A percentile compares a stretch with the other conserved stretches of the same genome.
phyloP scores from a whole-genome alignment of 2,888 invertebrate species.

The Kuschelorhynchus macadamiae region DNA sequence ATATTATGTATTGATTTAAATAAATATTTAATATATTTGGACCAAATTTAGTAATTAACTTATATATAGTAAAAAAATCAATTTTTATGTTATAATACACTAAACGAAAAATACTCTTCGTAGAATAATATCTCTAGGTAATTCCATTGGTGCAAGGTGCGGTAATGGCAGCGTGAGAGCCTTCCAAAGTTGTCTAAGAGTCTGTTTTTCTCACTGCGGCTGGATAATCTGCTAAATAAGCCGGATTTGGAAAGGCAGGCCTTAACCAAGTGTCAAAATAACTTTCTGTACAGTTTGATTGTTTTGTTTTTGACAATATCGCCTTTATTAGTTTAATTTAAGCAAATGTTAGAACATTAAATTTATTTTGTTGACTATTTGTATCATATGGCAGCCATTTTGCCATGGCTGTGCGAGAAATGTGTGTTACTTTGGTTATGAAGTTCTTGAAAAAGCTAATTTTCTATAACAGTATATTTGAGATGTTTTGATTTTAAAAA shows the following conservation, averaged over 20 bases:
- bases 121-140: constrained; percentile 38
- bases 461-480: too few species aligned
- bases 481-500: too few species aligned
- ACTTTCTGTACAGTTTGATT: constrained; percentile 63
- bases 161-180: constrained; percentile 35
- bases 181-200: constrained; percentile 48
- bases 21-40: constrained; percentile 40
- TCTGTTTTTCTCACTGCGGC: constrained; percentile 12
- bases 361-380: constrained; percentile 66
- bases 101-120: constrained; percentile 36
- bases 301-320: constrained; percentile 61
- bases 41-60: constrained; percentile 49
- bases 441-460: constrained; percentile 62
- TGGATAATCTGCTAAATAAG: neutral
- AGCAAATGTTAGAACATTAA: constrained; percentile 63
- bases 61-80: constrained; percentile 44
- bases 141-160: constrained; percentile 39
- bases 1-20: too few species aligned
- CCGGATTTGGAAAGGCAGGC: neutral
- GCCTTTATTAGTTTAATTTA: constrained; percentile 65
- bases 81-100: constrained; percentile 45
- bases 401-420: constrained; percentile 62
- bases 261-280: constrained; percentile 50
- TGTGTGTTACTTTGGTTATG: constrained; percentile 54
- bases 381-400: constrained; percentile 58